Percentiles rank a stretch among this genome's conserved stretches.
These are phyloP conservation scores for Cloeon dipterum DNA, from an alignment of 2,888 invertebrate genomes.

Conservation along the genomic window DNA sequence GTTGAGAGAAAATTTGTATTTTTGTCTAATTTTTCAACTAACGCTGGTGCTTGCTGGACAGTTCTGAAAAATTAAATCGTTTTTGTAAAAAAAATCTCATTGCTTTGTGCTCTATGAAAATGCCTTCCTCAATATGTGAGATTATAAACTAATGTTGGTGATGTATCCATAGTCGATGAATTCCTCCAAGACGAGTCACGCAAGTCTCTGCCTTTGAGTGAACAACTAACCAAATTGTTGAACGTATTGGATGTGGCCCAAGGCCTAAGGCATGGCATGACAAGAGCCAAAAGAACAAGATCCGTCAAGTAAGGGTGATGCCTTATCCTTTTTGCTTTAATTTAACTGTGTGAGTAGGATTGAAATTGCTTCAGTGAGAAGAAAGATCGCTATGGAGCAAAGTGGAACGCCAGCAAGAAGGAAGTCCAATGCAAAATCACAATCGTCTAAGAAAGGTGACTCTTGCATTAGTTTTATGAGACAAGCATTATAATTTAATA, in stretches of 20 bases:
- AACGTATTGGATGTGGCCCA: constrained; percentile 36
- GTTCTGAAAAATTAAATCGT: no score
- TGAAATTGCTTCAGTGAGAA: background rate
- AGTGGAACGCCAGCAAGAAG: constrained; percentile 3
- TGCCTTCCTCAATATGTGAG: no score
- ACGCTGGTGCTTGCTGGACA: no score
- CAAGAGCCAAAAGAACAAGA: constrained; percentile 31
- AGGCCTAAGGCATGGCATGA: constrained; percentile 29
- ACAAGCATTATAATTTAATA: background rate
- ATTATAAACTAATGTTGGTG: no score
- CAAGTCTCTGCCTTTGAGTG: constrained; percentile 16
- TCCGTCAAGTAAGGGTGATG: constrained; percentile 21
- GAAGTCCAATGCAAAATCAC: background rate
- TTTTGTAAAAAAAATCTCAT: no score
- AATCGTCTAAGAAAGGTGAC: background rate
- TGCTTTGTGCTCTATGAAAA: no score
- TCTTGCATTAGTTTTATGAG: background rate
- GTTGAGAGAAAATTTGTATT: no score
- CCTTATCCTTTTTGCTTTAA: background rate
- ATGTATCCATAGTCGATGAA: constrained; percentile 18
- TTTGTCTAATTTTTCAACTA: no score
- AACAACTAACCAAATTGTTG: constrained; percentile 26
- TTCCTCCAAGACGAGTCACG: constrained; percentile 15
- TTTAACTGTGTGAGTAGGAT: background rate
- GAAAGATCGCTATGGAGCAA: constrained; percentile 13